These are phyloP conservation scores for Anguilla pacifica DNA, from an alignment of 2,797 vertebrate genomes.

Conservation along the genomic window DNA sequence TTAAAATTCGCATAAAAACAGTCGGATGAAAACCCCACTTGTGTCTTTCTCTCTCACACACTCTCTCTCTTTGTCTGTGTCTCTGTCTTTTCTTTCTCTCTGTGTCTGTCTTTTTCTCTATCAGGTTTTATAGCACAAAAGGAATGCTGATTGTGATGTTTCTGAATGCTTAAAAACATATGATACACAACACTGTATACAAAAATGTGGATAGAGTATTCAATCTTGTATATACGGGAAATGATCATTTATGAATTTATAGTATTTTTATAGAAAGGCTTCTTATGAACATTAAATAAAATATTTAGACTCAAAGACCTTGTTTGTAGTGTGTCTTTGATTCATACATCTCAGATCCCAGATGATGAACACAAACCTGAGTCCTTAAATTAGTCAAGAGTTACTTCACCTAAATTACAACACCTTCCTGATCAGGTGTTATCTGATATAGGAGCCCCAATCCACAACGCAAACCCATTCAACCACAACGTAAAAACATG, in stretches of 20 bases:
- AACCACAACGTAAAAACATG: too few relatives aligned
- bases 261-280: conserved; percentile 79
- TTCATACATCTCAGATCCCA: too few relatives aligned
- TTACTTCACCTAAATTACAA: neutral
- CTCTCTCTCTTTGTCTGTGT: neutral
- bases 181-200: conserved; percentile 52
- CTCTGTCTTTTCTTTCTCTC: conserved; percentile 9
- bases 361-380: neutral
- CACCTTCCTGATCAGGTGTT: neutral
- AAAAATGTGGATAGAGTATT: conserved; percentile 7
- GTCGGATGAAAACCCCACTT: too few relatives aligned
- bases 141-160: conserved; percentile 59
- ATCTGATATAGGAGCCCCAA: neutral
- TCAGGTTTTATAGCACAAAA: conserved; percentile 44
- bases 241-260: conserved; percentile 63
- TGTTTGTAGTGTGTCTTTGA: conserved; percentile 4
- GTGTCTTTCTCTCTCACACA: neutral
- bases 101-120: conserved; percentile 24
- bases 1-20: too few relatives aligned
- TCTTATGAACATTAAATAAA: conserved; percentile 72
- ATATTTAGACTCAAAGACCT: conserved; percentile 37
- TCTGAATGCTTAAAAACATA: conserved; percentile 64
- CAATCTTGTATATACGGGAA: conserved; percentile 63
- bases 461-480: too few relatives aligned
- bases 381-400: neutral